Base-by-base conservation (phyloP, 2,888 invertebrate species). In the Leptopilina myrica region DNA sequence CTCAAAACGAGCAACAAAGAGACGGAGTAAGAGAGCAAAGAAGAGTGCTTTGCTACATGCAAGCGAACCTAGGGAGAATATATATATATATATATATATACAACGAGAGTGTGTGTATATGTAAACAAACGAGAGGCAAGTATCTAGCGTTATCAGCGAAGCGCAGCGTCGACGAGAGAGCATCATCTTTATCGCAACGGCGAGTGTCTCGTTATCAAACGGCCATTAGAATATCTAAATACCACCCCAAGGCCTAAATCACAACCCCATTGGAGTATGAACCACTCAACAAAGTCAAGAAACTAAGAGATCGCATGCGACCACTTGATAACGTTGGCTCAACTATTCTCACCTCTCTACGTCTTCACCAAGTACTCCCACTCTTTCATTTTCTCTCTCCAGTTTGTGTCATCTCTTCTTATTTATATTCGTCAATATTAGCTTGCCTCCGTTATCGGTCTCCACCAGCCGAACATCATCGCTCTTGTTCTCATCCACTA, bases 191-290 rank as follows among this genome's bases (percentile, higher is more conserved):
- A 91, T 91, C 91, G 88, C 87, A 86, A 88, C 87, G 88, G 88
- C 89, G 89, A 89, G 86, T 85, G 90, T 90, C 91, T 89, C 89
- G 90, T 92, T 92, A 92, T 92, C 92, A 87, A 89, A 85, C 86
- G 87, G 88, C 91, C 91, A 92, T 92, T 92, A 92, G 92, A 92
- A 92, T 92, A 92, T 92, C 92, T 92, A 92, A 92, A 92, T 92
- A 92, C 91, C 90, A 89, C 90, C 90, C 88, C 88, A 86, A 62
- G 85, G 88, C 85, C 86, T 85, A 84, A 86, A 84, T 86, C 85
- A 82, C 85, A 82, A 78, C 81, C 62, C 82, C 82, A 43, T 59
- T 77, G 80, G 80, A 82, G 83, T 81, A 79, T 69, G 78, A 78
- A 80, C 76, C 77, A 78, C 53, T 73, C 14, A 56, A 56, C 73